Base-by-base conservation (phyloP, 2,113 vertebrate genomes). In the Pterophyllum scalare region DNA sequence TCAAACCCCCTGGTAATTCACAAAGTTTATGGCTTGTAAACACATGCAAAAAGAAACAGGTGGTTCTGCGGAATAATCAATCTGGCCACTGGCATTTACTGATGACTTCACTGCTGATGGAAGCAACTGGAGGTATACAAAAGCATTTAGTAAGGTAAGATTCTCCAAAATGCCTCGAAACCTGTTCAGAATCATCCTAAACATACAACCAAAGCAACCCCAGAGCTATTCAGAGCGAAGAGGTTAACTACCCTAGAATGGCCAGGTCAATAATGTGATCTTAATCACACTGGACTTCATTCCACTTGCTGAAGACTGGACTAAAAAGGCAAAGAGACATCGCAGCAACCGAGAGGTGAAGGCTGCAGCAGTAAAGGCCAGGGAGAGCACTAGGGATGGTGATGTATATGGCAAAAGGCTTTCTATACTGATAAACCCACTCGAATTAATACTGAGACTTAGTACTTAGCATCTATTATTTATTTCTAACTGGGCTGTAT, bases 61-160 rank as follows among this genome's bases (percentile, higher is more conserved):
- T 72, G 19, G 15, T 72, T 72, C 17, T 72, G 67, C 33, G 67
- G 6, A 54, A 49, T 52, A 70, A 70, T 72, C 67, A 72, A 54
- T 24, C 10, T n/a, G 65, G 65, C 24, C 65, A 49, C 9, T 54
- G 46, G 46, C 67, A 72, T 54, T 72, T 0, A 72, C 46, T 33
- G 46, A 72, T 72, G 67, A 70, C 28, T 52, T 52, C 24, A 70
- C 19, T 54, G 46, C 67, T 54, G 26, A 20, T 31, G 49, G 67
- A 72, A 31, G 43, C 11, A 52, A 52, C 65, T 72, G 0, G 24
- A 72, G 43, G 24, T 20, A 72, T 49, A 72, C 24, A 72, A 52
- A 72, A 72, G 17, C 17, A 52, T 13, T 72, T 52, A 5, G 65
- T 72, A 24, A 20, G 43, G 26, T 52, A 52, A 19, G 1, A 52